These are phyloP conservation scores for Eulithis prunata DNA, from an alignment of 2,888 invertebrate genomes.

Conservation along the genomic window DNA sequence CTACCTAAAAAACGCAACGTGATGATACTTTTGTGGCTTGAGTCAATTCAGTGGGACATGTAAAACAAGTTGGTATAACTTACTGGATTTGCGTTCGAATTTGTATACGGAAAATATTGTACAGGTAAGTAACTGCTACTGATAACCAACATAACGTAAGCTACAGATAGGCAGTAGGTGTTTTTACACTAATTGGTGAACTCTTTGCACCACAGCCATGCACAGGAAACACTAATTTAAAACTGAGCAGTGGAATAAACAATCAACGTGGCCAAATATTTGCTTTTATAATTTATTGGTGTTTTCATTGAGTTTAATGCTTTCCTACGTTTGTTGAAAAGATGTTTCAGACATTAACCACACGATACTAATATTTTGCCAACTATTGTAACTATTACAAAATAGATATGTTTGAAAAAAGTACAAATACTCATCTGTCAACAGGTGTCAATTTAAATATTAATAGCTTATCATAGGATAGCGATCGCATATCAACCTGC, in stretches of 20 bases:
- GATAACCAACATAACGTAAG: neutral
- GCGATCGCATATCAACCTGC: conserved; percentile 20
- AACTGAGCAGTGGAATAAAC: conserved; percentile 29
- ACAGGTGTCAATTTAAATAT: conserved; percentile 23
- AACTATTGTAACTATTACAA: neutral
- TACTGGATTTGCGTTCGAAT: neutral
- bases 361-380: neutral
- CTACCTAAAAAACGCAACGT: no score
- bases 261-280: conserved; percentile 28
- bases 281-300: conserved; percentile 31
- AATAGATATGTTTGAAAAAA: neutral
- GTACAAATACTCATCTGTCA: no score
- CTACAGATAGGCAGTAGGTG: neutral
- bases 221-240: conserved; percentile 27
- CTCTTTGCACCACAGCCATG: conserved; percentile 1
- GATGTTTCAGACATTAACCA: conserved; percentile 10
- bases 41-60: neutral
- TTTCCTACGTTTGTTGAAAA: conserved; percentile 26
- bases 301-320: conserved; percentile 35
- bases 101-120: conserved; percentile 6
- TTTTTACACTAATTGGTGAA: conserved; percentile 6
- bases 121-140: conserved; percentile 10
- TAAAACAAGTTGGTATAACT: neutral
- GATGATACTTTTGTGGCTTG: no score
- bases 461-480: conserved; percentile 21